phyloP scores from a whole-genome alignment of 2,113 vertebrate species.

The Artemisiospiza belli region DNA sequence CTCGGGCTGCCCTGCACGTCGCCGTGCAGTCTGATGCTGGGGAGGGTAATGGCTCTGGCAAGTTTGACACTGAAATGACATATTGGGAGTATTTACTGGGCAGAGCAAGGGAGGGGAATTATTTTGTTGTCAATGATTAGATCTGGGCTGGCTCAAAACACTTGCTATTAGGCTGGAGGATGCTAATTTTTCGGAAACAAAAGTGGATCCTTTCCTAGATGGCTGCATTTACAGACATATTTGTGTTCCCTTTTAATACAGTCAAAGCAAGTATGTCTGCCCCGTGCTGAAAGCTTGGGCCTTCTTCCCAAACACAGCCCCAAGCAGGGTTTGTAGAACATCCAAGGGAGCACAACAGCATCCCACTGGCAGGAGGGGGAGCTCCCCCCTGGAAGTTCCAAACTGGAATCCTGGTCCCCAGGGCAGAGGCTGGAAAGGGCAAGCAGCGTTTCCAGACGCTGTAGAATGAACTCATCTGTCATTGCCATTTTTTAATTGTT shows the following conservation, averaged over 20 bases:
- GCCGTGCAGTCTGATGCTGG: constrained; percentile 38
- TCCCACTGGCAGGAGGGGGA: not conserved
- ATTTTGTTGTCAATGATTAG: not conserved
- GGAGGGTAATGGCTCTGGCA: constrained; percentile 4
- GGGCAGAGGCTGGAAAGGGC: not conserved
- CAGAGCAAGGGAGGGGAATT: not conserved
- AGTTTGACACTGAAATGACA: constrained; percentile 14
- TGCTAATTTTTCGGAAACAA: constrained; percentile 17
- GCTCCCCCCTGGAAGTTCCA: not conserved
- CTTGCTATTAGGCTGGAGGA: not conserved
- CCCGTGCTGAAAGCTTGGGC: not conserved
- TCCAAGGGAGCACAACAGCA: not conserved
- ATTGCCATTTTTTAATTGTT: constrained; percentile 34
- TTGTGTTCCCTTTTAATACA: not conserved
- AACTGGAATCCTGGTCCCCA: not conserved
- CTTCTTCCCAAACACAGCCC: not conserved
- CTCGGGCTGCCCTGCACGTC: constrained; percentile 41
- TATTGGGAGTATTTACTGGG: not conserved
- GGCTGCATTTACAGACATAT: not conserved
- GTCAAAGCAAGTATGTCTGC: not conserved
- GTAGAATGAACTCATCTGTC: not conserved
- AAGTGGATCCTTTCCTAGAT: constrained; percentile 25
- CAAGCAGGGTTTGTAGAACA: not conserved
- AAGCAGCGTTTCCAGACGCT: not conserved
- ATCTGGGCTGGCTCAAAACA: not conserved